Evolutionary conservation across 2,888 invertebrate genomes (phyloP).

Genomic region (Drosophila limbata): DNA sequence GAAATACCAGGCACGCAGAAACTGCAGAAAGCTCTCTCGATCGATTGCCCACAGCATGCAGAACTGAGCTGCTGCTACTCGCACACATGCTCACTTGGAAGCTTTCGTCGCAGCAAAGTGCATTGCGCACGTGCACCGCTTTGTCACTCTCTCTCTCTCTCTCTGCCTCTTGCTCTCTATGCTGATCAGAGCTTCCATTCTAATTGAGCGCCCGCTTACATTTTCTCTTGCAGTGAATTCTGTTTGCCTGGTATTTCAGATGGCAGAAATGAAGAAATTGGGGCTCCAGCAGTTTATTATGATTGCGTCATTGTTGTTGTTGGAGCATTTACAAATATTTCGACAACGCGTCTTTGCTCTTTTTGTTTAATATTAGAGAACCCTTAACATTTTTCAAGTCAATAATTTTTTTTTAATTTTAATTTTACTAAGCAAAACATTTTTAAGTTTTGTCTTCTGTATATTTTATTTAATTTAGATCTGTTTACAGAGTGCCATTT

Average conservation of each 20-base stretch:
- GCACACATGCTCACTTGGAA: not conserved
- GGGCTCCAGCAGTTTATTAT: not conserved
- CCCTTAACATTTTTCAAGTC: not conserved
- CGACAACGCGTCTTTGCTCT: too few species aligned
- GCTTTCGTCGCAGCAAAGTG: not conserved
- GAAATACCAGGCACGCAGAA: slow-evolving; percentile 5
- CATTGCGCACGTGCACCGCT: not conserved
- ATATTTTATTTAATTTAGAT: not conserved
- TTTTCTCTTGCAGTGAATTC: not conserved
- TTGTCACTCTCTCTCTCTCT: too few species aligned
- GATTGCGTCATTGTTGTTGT: not conserved
- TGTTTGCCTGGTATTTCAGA: slow-evolving; percentile 6
- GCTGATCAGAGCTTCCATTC: not conserved
- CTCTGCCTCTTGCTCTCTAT: not conserved
- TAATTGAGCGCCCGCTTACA: not conserved
- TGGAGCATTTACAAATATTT: not conserved
- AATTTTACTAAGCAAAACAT: too few species aligned
- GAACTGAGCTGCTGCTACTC: not conserved
- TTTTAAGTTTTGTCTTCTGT: too few species aligned
- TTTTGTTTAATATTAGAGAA: not conserved
- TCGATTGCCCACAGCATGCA: not conserved
- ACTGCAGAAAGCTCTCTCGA: not conserved
- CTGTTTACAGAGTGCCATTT: not conserved
- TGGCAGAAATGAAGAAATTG: slow-evolving; percentile 11
- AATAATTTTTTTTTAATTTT: too few species aligned